Conservation (phyloP, 2,888 invertebrate species). For the Eucriotettix oculatus region DNA sequence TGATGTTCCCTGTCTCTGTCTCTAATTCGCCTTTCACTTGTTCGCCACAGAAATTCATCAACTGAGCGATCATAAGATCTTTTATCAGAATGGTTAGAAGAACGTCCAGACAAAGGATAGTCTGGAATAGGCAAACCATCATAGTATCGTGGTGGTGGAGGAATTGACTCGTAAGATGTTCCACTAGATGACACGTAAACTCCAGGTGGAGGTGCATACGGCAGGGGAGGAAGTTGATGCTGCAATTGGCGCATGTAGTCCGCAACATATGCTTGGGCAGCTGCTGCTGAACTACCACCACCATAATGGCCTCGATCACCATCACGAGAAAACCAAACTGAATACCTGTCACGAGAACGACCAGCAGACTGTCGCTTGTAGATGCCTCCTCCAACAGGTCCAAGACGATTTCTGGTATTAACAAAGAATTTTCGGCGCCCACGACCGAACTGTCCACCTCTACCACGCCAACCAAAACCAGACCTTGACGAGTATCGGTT, state of each 20-base stretch:
- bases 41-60: constrained; percentile 74
- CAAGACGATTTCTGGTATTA: constrained; percentile 44
- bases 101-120: constrained; percentile 38
- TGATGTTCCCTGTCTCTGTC: constrained; percentile 26
- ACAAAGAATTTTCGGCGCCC: constrained; percentile 45
- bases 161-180: constrained; percentile 40
- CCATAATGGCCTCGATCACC: constrained; percentile 30
- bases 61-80: constrained; percentile 78
- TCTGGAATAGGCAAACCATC: constrained; percentile 61
- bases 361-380: constrained; percentile 39
- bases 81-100: constrained; percentile 47
- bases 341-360: constrained; percentile 36
- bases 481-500: constrained; percentile 5
- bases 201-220: constrained; percentile 57
- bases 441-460: constrained; percentile 32
- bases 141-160: constrained; percentile 69
- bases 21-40: constrained; percentile 40
- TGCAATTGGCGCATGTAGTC: constrained; percentile 83
- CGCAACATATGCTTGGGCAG: constrained; percentile 73
- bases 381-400: constrained; percentile 27
- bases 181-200: constrained; percentile 31
- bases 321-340: constrained; percentile 39
- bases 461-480: constrained; percentile 24
- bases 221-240: constrained; percentile 68
- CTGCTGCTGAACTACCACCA: constrained; percentile 41